Conservation (phyloP, 2,888 invertebrate species). For the Dorcus hopei region DNA sequence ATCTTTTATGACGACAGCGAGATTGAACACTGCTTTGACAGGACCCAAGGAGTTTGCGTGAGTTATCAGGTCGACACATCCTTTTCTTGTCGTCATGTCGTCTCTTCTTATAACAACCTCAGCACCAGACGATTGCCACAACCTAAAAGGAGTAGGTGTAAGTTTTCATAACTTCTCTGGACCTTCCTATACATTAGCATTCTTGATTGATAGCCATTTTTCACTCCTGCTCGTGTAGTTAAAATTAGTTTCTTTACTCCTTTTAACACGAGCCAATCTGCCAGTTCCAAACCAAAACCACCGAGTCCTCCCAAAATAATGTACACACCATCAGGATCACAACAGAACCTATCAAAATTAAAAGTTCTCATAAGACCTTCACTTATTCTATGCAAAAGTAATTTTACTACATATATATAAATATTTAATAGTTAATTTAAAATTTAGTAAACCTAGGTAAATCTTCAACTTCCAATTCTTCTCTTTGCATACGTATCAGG, state of each 20-base stretch:
- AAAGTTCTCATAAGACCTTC: conserved; percentile 27
- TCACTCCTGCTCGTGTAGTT: conserved; percentile 75
- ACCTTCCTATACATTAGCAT: conserved; percentile 57
- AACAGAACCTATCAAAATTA: conserved; percentile 22
- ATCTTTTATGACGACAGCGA: conserved; percentile 79
- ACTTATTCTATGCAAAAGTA: not conserved
- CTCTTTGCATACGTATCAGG: conserved; percentile 44
- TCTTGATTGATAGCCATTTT: conserved; percentile 77
- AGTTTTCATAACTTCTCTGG: not conserved
- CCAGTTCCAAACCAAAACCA: conserved; percentile 87
- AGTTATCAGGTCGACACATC: conserved; percentile 67
- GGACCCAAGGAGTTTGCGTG: conserved; percentile 63
- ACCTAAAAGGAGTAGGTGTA: conserved; percentile 27
- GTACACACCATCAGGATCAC: conserved; percentile 39
- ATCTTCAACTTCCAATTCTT: conserved; percentile 28
- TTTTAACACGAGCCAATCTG: conserved; percentile 79
- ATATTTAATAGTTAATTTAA: no score
- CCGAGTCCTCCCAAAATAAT: conserved; percentile 80
- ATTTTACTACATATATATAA: conserved; percentile 17
- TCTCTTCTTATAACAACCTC: conserved; percentile 65
- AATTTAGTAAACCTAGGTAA: not conserved
- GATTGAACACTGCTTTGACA: conserved; percentile 85
- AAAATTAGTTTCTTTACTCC: conserved; percentile 77
- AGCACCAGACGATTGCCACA: conserved; percentile 69
- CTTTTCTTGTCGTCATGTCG: conserved; percentile 67